Evolutionary conservation across 2,797 vertebrate genomes (phyloP).

Genomic region (Orestias chungarensis): DNA sequence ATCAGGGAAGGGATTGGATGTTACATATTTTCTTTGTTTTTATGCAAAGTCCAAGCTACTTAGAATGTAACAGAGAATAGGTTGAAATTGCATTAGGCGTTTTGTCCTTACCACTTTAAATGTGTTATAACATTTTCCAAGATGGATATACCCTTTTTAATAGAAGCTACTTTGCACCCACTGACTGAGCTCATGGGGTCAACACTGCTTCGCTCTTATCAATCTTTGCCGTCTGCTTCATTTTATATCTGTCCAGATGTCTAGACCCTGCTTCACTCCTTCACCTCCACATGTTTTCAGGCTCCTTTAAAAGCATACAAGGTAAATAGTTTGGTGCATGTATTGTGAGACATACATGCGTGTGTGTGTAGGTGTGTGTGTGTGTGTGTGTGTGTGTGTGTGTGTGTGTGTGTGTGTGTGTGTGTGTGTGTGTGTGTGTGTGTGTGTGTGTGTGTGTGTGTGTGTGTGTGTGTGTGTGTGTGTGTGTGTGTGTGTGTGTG

Average conservation of each 20-base stretch:
- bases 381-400: neutral
- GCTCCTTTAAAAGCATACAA: constrained; percentile 26
- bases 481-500: neutral
- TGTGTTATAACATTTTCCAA: constrained; percentile 24
- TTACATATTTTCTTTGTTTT: neutral
- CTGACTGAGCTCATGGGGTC: constrained; percentile 35
- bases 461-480: neutral
- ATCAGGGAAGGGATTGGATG: too few species aligned
- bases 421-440: constrained; percentile 20
- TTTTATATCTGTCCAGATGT: constrained; percentile 39
- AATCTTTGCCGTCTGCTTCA: constrained; percentile 48
- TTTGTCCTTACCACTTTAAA: neutral
- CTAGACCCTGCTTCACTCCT: constrained; percentile 26
- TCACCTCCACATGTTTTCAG: constrained; percentile 42
- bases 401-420: neutral
- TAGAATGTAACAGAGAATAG: constrained; percentile 27
- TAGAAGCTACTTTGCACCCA: neutral
- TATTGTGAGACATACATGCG: constrained; percentile 5
- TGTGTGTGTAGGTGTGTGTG: constrained; percentile 22
- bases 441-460: neutral
- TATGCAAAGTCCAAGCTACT: constrained; percentile 30
- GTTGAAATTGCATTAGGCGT: constrained; percentile 8
- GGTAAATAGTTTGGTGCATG: constrained; percentile 38
- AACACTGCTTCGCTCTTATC: constrained; percentile 37
- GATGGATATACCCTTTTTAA: constrained; percentile 15